Percentiles rank a stretch among this genome's conserved stretches.
phyloP scores from a whole-genome alignment of 92 coral and sea anemone genomes.

The Zoanthus solanderi region DNA sequence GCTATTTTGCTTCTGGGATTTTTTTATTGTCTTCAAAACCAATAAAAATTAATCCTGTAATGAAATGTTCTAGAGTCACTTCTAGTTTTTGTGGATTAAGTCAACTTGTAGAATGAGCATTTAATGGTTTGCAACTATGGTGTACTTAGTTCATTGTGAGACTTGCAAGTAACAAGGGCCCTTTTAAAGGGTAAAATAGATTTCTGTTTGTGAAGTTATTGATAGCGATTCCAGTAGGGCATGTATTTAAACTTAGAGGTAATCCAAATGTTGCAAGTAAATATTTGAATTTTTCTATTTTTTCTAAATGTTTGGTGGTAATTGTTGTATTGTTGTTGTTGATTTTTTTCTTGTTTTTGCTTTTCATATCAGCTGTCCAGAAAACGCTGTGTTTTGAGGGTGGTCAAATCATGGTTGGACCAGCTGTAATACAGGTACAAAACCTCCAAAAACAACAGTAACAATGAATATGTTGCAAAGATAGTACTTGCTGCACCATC shows the following conservation, averaged over 20 bases:
- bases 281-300: constrained; percentile 9
- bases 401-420: constrained; percentile 50
- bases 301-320: constrained; percentile 13
- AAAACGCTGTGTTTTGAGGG: constrained; percentile 51
- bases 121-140: constrained; percentile 46
- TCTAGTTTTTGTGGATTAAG: constrained; percentile 27
- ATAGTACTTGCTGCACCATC: constrained; percentile 21
- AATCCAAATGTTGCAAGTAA: constrained; percentile 16
- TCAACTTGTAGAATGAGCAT: constrained; percentile 46
- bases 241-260: constrained; percentile 18
- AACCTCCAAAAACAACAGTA: constrained; percentile 39
- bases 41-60: constrained; percentile 16
- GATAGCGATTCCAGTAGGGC: constrained; percentile 23
- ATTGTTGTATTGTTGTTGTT: constrained; percentile 13
- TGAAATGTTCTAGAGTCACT: constrained; percentile 19
- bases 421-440: constrained; percentile 40
- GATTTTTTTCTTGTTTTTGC: constrained; percentile 26
- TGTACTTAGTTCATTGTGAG: constrained; percentile 27
- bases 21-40: constrained; percentile 18
- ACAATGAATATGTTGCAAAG: constrained; percentile 35
- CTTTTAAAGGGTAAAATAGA: constrained; percentile 15
- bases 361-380: constrained; percentile 37
- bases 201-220: constrained; percentile 18
- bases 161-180: constrained; percentile 22
- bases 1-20: constrained; percentile 18